phyloP scores from a whole-genome alignment of 2,888 invertebrate species.

The Nephrotoma flavescens region DNA sequence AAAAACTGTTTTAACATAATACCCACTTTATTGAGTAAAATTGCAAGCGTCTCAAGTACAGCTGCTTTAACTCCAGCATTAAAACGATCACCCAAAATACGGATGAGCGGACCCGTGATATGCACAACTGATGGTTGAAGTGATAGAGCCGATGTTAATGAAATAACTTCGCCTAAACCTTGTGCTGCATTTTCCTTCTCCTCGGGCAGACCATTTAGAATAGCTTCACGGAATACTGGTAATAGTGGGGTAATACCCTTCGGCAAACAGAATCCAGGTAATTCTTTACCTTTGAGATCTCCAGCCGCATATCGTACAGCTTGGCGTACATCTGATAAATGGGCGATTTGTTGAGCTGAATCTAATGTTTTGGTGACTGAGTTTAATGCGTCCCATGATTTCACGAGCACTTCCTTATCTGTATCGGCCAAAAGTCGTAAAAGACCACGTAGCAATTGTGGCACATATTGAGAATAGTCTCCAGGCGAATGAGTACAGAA shows the following conservation, averaged over 20 bases:
- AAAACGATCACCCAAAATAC: slow-evolving; percentile 92
- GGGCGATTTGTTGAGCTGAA: slow-evolving; percentile 66
- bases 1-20: slow-evolving; percentile 93
- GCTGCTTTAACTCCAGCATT: slow-evolving; percentile 90
- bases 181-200: slow-evolving; percentile 91
- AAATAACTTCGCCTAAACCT: slow-evolving; percentile 56
- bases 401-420: slow-evolving; percentile 66
- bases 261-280: slow-evolving; percentile 87
- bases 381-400: slow-evolving; percentile 83
- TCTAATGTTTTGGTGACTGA: slow-evolving; percentile 81
- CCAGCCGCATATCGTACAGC: slow-evolving; percentile 82
- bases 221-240: slow-evolving; percentile 91
- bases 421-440: slow-evolving; percentile 69
- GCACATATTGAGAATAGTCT: slow-evolving; percentile 74
- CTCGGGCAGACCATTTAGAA: slow-evolving; percentile 88
- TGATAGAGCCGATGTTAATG: slow-evolving; percentile 63
- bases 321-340: slow-evolving; percentile 81
- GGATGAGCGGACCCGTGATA: slow-evolving; percentile 94
- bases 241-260: slow-evolving; percentile 90
- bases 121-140: slow-evolving; percentile 92
- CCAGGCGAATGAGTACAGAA: slow-evolving; percentile 83
- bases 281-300: slow-evolving; percentile 61
- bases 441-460: slow-evolving; percentile 74
- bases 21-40: slow-evolving; percentile 87
- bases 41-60: slow-evolving; percentile 84